Percentiles rank a stretch among this genome's conserved stretches.
Conservation (phyloP, 2,888 invertebrate species). For the Falcaria lacertinaria region DNA sequence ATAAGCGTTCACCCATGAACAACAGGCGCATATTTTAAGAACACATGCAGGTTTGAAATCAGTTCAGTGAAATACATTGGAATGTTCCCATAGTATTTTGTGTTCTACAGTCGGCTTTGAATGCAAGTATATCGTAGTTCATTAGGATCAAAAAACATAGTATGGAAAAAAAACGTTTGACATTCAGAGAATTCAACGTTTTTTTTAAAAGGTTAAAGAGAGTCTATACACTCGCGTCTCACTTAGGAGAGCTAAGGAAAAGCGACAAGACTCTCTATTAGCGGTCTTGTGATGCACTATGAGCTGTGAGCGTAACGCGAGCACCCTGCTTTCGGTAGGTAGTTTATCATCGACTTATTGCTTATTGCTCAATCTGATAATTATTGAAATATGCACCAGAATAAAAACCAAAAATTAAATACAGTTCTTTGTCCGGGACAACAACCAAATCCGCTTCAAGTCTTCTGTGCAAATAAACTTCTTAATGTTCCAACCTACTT, state of each 20-base stretch:
- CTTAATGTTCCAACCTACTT: neutral
- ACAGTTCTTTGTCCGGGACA: neutral
- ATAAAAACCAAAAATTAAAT: neutral
- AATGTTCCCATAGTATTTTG: too few relatives aligned
- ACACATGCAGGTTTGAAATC: conserved; percentile 14
- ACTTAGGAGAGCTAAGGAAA: conserved; percentile 29
- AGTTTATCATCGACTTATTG: conserved; percentile 48
- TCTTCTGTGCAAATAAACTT: conserved; percentile 1
- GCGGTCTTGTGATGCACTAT: conserved; percentile 24
- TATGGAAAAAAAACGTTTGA: too few relatives aligned
- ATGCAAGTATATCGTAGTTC: too few relatives aligned
- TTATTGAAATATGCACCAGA: neutral
- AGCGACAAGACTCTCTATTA: conserved; percentile 24
- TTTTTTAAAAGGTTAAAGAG: conserved; percentile 6
- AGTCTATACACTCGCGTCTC: conserved; percentile 34
- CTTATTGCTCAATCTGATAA: conserved; percentile 16
- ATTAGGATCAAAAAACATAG: too few relatives aligned
- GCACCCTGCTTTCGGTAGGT: conserved; percentile 41
- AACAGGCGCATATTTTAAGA: neutral
- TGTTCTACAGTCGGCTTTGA: too few relatives aligned
- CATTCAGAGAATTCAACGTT: too few relatives aligned
- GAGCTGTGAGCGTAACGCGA: conserved; percentile 46
- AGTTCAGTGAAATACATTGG: too few relatives aligned
- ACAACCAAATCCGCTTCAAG: conserved; percentile 6
- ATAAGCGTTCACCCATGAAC: conserved; percentile 29